These are phyloP conservation scores for Drosophila tsacasi DNA, from an alignment of 1,140 invertebrate species.

Conservation along the genomic window DNA sequence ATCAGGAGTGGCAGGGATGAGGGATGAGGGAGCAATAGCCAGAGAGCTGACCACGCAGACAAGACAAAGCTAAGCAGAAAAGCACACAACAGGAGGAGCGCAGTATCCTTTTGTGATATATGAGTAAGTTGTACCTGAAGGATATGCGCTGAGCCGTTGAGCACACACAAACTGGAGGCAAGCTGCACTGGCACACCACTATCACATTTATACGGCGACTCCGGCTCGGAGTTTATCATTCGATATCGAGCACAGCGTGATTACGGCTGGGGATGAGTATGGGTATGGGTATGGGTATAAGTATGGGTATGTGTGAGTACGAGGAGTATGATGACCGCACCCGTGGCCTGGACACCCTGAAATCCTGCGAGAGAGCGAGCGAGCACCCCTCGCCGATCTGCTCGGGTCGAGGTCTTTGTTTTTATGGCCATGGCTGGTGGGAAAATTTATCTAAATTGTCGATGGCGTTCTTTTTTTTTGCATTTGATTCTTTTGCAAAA, in stretches of 20 bases:
- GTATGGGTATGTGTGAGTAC: slow-evolving; percentile 28
- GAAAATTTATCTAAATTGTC: slow-evolving; percentile 85
- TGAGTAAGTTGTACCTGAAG: slow-evolving; percentile 85
- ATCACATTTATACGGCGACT: slow-evolving; percentile 53
- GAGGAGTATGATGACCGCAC: slow-evolving; percentile 53
- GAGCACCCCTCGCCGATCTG: slow-evolving; percentile 67
- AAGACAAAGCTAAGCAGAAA: slow-evolving; percentile 78
- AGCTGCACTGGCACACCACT: slow-evolving; percentile 52
- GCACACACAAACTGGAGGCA: slow-evolving; percentile 64
- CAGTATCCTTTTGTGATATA: slow-evolving; percentile 85
- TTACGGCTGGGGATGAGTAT: slow-evolving; percentile 43
- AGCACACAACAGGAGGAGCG: slow-evolving; percentile 68
- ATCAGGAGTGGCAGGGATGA: slow-evolving; percentile 25
- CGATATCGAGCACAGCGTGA: slow-evolving; percentile 77
- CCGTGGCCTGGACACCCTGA: slow-evolving; percentile 57
- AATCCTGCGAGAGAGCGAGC: slow-evolving; percentile 29
- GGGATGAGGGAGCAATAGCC: slow-evolving; percentile 51
- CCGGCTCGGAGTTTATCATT: slow-evolving; percentile 73
- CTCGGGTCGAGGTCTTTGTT: slow-evolving; percentile 76
- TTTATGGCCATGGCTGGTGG: slow-evolving; percentile 82
- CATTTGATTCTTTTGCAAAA: slow-evolving; percentile 69
- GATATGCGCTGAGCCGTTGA: slow-evolving; percentile 80
- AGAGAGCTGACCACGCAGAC: slow-evolving; percentile 71
- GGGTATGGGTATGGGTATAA: neutral
- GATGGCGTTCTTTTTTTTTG: slow-evolving; percentile 64